Percentiles rank a stretch among this genome's conserved stretches.
Evolutionary conservation across 2,113 vertebrate species (phyloP).

Genomic region (Girardinichthys multiradiatus): DNA sequence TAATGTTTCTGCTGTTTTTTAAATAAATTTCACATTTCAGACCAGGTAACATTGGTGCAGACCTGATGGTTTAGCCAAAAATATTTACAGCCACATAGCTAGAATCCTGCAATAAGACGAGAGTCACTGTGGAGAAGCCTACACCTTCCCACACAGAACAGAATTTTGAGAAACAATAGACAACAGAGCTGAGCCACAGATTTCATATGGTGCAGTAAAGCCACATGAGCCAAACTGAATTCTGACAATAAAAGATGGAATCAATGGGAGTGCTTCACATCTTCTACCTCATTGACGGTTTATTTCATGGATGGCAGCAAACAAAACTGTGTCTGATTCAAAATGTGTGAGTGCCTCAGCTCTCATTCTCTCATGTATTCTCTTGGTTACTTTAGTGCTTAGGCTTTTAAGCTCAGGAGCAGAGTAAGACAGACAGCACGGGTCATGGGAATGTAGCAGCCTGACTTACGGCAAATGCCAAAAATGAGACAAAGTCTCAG

Average conservation of each 20-base stretch:
- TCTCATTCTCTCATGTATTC: constrained; percentile 51
- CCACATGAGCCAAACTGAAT: constrained; percentile 75
- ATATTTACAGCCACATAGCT: constrained; percentile 12
- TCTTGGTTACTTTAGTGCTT: constrained; percentile 67
- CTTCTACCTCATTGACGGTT: constrained; percentile 70
- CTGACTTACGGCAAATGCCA: constrained; percentile 75
- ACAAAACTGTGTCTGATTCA: constrained; percentile 63
- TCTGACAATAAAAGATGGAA: constrained; percentile 73
- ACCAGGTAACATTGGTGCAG: constrained; percentile 38
- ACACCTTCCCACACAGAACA: constrained; percentile 61
- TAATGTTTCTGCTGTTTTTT: constrained; percentile 18
- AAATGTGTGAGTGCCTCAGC: constrained; percentile 45
- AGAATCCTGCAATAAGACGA: constrained; percentile 30
- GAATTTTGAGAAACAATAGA: constrained; percentile 68
- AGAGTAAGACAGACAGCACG: constrained; percentile 67
- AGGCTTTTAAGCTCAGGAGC: constrained; percentile 63
- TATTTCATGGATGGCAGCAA: constrained; percentile 72
- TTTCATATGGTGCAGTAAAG: constrained; percentile 72
- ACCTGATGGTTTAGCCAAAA: constrained; percentile 34
- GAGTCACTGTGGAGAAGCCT: constrained; percentile 41
- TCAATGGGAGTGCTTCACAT: constrained; percentile 66
- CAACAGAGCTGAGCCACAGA: constrained; percentile 53
- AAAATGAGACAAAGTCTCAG: constrained; percentile 70
- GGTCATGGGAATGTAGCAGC: constrained; percentile 55
- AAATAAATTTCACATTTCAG: constrained; percentile 29